Evolutionary conservation across 2,888 invertebrate species (phyloP).

Genomic region (Drymonia ruficornis): DNA sequence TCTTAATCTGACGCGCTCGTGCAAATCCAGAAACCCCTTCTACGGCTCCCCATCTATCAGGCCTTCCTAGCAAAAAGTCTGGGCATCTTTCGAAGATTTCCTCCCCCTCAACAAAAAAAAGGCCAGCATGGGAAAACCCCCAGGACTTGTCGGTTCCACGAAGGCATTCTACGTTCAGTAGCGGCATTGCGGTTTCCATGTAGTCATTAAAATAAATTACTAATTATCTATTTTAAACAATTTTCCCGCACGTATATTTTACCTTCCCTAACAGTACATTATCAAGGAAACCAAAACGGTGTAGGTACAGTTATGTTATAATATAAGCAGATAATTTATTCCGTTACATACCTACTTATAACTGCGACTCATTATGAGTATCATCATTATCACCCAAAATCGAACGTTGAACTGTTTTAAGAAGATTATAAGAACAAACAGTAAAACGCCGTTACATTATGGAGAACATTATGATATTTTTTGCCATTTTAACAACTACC

Average conservation of each 20-base stretch:
- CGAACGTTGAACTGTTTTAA: slow-evolving; percentile 1
- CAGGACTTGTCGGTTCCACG: too few relatives aligned
- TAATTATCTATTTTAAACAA: background rate
- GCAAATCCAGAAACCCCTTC: too few relatives aligned
- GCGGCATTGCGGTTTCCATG: background rate
- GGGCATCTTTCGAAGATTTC: too few relatives aligned
- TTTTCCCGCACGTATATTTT: background rate
- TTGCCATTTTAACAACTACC: too few relatives aligned
- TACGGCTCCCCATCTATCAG: too few relatives aligned
- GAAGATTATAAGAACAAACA: background rate
- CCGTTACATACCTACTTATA: background rate
- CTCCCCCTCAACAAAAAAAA: too few relatives aligned
- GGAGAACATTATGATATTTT: too few relatives aligned
- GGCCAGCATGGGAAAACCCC: too few relatives aligned
- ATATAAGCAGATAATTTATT: background rate
- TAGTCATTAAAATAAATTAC: background rate
- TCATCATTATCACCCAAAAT: background rate
- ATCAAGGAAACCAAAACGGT: background rate
- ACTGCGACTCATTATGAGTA: background rate
- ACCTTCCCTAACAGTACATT: background rate
- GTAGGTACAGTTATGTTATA: background rate
- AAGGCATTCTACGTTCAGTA: too few relatives aligned
- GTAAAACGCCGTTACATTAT: too few relatives aligned
- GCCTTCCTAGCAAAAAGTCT: too few relatives aligned
- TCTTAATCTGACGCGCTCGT: too few relatives aligned